A percentile compares a stretch with the other conserved stretches of the same genome.
phyloP scores from a whole-genome alignment of 2,888 invertebrate species.

The Troilus luridus region DNA sequence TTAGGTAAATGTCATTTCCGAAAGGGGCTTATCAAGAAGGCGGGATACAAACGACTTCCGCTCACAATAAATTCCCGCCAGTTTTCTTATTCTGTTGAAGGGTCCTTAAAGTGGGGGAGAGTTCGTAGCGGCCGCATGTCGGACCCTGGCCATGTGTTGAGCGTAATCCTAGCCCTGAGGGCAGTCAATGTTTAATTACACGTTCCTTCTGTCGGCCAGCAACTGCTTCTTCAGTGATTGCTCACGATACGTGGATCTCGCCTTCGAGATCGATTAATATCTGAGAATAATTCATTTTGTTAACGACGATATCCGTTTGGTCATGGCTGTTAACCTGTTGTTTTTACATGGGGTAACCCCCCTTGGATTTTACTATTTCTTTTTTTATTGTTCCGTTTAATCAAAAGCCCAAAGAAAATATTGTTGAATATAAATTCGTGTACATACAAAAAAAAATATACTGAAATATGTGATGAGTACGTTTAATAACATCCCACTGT shows the following conservation, averaged over 20 bases:
- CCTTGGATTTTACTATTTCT: too few relatives aligned
- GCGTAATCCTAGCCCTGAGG: not conserved
- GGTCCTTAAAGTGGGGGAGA: not conserved
- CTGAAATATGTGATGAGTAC: too few relatives aligned
- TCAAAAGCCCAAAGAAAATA: too few relatives aligned
- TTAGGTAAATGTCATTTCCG: constrained; percentile 47
- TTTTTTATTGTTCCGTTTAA: too few relatives aligned
- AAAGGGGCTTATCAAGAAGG: not conserved
- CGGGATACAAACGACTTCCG: constrained; percentile 8
- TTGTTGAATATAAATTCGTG: too few relatives aligned
- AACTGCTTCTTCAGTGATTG: constrained; percentile 4
- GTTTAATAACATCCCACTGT: too few relatives aligned
- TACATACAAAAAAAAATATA: too few relatives aligned
- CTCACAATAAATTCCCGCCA: not conserved
- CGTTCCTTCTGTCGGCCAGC: not conserved
- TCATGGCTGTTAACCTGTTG: too few relatives aligned
- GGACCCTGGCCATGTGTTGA: constrained; percentile 34
- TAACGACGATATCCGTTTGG: not conserved
- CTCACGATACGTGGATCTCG: not conserved
- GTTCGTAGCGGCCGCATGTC: constrained; percentile 6
- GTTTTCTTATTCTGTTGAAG: not conserved
- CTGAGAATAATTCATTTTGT: not conserved
- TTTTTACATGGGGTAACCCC: too few relatives aligned
- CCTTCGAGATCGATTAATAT: not conserved
- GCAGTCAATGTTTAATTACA: constrained; percentile 17